Evolutionary conservation across 2,113 vertebrate genomes (phyloP), one percentile per base, ranked within the genome.

Genomic region (Isurus oxyrinchus): DNA sequence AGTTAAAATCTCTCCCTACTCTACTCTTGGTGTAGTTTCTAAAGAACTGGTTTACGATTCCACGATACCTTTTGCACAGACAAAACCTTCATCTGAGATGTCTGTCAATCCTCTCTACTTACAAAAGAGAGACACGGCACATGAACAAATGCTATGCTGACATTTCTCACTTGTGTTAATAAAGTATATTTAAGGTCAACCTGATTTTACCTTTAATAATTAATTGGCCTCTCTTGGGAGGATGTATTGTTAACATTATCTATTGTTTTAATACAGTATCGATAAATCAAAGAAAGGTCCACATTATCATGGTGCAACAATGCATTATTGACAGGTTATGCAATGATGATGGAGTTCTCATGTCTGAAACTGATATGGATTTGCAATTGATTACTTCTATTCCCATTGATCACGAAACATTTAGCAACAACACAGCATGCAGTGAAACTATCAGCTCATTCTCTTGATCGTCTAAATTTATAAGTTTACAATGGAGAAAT

Each of bases 321-420:
- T 63, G n/a, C 90, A n/a, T 63, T 63, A 63, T 94, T 94, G 90
- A 66, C n/a, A 63, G 57, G 21, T 94, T 63, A 94, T 63, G 0
- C 59, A 94, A 94, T 23, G 59, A 63, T 63, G 35, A 93, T 93
- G 59, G 90, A 61, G 35, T 93, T 93, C 31, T 63, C 90, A 6
- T 94, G 90, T 94, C 90, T 40, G 59, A 94, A 94, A 94, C 35
- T 63, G 59, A 94, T 63, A 63, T 40, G 66, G 59, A 63, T 94
- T 21, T 40, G 23, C 57, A 63, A 94, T 94, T 63, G 59, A 94
- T 94, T 59, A 94, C 21, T 63, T 61, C n/a, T 1, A 94, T 63
- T 94, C 59, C 8, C n/a, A 94, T 66, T 94, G 59, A 66, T 49
- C 27, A 35, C 59, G 49, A 90, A 55, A 88, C 57, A 90, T 59